Percentiles rank a stretch among this genome's conserved stretches.
Evolutionary conservation across 2,797 vertebrate species (phyloP).

Genomic region (Pipistrellus nathusii): DNA sequence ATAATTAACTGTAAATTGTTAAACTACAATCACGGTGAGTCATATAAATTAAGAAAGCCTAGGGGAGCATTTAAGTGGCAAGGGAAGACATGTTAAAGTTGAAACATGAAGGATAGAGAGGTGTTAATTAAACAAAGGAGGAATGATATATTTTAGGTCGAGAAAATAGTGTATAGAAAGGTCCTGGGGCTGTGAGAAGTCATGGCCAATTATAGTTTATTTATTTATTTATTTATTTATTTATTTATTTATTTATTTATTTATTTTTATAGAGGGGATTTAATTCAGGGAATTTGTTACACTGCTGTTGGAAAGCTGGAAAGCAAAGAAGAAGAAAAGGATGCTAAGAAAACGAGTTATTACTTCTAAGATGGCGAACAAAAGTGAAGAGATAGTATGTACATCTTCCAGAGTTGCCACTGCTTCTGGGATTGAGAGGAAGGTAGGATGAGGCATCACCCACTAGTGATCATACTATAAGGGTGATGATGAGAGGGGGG

Average conservation of each 20-base stretch:
- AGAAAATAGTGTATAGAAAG: background rate
- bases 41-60: background rate
- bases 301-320: background rate
- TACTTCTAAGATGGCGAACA: background rate
- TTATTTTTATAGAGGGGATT: background rate
- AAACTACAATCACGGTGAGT: background rate
- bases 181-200: background rate
- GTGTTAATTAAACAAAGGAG: background rate
- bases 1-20: background rate
- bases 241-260: constrained; percentile 9
- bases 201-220: no score
- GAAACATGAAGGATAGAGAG: background rate
- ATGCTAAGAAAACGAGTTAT: background rate
- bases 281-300: constrained; percentile 31
- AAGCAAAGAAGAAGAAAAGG: background rate
- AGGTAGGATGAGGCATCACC: background rate
- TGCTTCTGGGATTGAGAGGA: background rate
- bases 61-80: background rate
- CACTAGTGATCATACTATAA: background rate
- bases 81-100: background rate
- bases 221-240: background rate
- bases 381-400: background rate
- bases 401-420: background rate
- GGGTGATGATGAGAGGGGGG: no score
- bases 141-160: background rate